These are phyloP conservation scores for Ectropis grisescens DNA, from an alignment of 1,140 invertebrate species.

Conservation along the genomic window DNA sequence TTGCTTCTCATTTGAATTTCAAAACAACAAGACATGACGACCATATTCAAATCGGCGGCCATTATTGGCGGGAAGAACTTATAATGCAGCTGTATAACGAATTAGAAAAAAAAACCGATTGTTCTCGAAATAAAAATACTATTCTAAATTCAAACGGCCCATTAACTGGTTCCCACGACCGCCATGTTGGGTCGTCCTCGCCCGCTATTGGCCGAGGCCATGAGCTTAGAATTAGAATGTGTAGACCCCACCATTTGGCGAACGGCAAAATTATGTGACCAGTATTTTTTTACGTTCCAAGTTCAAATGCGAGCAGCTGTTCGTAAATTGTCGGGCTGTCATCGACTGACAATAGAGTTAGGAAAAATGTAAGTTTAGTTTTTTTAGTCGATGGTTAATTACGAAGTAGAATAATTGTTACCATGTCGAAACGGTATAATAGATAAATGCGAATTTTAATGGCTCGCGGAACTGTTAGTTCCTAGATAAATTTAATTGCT, in stretches of 20 bases:
- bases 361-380: constrained; percentile 23
- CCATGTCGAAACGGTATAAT: too few species aligned
- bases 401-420: too few species aligned
- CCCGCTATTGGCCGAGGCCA: constrained; percentile 59
- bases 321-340: constrained; percentile 24
- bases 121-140: constrained; percentile 63
- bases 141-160: constrained; percentile 67
- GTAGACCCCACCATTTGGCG: constrained; percentile 64
- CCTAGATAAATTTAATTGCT: too few species aligned
- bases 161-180: constrained; percentile 66
- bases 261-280: constrained; percentile 58
- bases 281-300: constrained; percentile 45
- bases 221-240: constrained; percentile 65
- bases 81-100: constrained; percentile 20
- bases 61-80: too few species aligned
- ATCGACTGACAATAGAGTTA: constrained; percentile 30
- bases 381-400: too few species aligned
- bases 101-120: constrained; percentile 45
- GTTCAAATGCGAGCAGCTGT: constrained; percentile 49
- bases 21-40: too few species aligned
- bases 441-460: too few species aligned
- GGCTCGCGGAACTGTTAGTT: too few species aligned
- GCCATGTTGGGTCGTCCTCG: constrained; percentile 64
- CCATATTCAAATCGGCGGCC: too few species aligned
- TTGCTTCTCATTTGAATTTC: too few species aligned